Evolutionary conservation across 2,888 invertebrate species (phyloP).

Genomic region (Trichogramma evanescens): DNA sequence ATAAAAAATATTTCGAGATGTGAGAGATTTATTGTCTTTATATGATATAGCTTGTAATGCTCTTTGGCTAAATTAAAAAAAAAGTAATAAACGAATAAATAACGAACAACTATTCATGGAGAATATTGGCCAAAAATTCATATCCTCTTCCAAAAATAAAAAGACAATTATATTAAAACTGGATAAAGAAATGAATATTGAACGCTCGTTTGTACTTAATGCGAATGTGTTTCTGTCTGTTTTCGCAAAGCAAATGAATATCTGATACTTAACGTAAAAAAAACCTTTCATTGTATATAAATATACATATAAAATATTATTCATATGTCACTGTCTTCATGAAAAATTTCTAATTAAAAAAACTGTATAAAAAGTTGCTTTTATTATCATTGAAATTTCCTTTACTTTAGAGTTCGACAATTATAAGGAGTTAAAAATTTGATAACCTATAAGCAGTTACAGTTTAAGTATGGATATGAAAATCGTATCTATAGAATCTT

Average conservation of each 20-base stretch:
- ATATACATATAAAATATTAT: constrained; percentile 45
- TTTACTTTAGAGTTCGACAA: background rate
- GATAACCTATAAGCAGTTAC: constrained; percentile 4
- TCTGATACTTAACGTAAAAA: constrained; percentile 25
- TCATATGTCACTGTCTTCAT: constrained; percentile 71
- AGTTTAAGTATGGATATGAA: background rate
- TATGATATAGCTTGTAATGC: constrained; percentile 22
- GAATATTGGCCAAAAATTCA: constrained; percentile 23
- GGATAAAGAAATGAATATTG: constrained; percentile 18
- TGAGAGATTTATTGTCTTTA: constrained; percentile 35
- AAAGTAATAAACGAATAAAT: constrained; percentile 24
- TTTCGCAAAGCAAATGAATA: constrained; percentile 13
- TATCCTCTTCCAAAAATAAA: constrained; percentile 27
- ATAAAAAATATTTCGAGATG: constrained; percentile 43
- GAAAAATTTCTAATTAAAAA: constrained; percentile 70
- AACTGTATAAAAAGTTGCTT: constrained; percentile 49
- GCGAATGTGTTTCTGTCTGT: constrained; percentile 17
- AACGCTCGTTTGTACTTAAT: constrained; percentile 24
- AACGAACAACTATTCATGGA: constrained; percentile 25
- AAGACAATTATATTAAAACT: background rate
- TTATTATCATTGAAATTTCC: too few relatives aligned
- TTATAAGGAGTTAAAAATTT: background rate
- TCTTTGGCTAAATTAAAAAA: constrained; percentile 27
- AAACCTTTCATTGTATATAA: constrained; percentile 53
- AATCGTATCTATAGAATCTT: background rate